These are phyloP conservation scores for Labeo calbasu DNA, from an alignment of 2,797 vertebrate species.

Conservation along the genomic window DNA sequence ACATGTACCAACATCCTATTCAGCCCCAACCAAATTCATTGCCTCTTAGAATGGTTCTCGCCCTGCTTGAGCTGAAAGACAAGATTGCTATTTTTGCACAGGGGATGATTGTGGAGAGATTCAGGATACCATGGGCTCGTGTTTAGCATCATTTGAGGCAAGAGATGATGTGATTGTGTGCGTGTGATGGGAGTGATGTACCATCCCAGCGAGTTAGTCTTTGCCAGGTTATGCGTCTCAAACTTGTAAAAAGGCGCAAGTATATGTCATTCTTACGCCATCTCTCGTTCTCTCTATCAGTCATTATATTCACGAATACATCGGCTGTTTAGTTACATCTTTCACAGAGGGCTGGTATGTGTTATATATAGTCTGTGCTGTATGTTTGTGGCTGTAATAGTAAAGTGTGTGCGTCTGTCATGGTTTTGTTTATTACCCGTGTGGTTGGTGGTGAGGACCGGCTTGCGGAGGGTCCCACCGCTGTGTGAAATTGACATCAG, in stretches of 20 bases:
- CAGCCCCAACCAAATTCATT: constrained; percentile 98
- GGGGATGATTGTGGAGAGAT: constrained; percentile 75
- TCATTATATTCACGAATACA: not conserved
- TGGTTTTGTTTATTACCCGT: constrained; percentile 64
- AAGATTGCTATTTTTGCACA: constrained; percentile 92
- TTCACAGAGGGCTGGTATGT: not conserved
- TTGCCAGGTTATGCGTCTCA: constrained; percentile 45
- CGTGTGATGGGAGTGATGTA: constrained; percentile 51
- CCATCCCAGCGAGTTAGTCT: constrained; percentile 54
- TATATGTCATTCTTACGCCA: not conserved
- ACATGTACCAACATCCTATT: constrained; percentile 99
- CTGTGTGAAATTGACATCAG: constrained; percentile 76
- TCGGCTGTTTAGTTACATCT: not conserved
- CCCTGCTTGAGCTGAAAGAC: constrained; percentile 94
- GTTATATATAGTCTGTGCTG: constrained; percentile 17
- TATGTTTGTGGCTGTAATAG: constrained; percentile 28
- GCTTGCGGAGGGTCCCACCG: constrained; percentile 70
- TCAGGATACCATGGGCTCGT: constrained; percentile 60
- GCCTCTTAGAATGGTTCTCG: constrained; percentile 97
- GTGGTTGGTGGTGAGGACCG: constrained; percentile 64
- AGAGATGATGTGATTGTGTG: constrained; percentile 54
- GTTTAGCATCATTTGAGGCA: constrained; percentile 62
- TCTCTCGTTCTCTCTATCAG: constrained; percentile 1
- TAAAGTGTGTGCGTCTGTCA: constrained; percentile 37
- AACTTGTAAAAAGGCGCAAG: constrained; percentile 51